Conservation (phyloP, 1,140 invertebrate genomes). For the Apis laboriosa region DNA sequence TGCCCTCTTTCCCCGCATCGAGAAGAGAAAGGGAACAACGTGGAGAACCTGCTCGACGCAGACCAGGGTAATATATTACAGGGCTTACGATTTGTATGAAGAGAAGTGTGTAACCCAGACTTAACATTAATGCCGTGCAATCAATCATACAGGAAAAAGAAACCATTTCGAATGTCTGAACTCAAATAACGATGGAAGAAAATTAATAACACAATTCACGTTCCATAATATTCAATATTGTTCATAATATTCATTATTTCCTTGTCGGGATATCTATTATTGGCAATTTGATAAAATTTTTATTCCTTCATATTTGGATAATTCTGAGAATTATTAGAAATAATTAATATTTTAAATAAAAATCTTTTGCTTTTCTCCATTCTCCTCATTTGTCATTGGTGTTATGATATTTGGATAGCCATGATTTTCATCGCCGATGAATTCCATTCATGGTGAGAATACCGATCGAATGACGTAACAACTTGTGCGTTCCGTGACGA, state of each 20-base stretch:
- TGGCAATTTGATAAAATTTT: too few relatives aligned
- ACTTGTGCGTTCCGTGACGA: slow-evolving; percentile 56
- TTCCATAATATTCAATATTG: neutral
- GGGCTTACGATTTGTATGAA: slow-evolving; percentile 79
- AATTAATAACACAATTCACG: too few relatives aligned
- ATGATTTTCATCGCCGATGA: neutral
- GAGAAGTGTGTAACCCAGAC: slow-evolving; percentile 79
- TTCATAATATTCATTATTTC: too few relatives aligned
- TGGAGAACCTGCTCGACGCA: slow-evolving; percentile 74
- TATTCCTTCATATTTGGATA: too few relatives aligned
- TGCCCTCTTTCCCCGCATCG: slow-evolving; percentile 39
- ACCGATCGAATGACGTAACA: slow-evolving; percentile 28
- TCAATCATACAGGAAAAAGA: slow-evolving; percentile 74
- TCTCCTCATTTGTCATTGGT: too few relatives aligned
- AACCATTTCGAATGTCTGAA: slow-evolving; percentile 36
- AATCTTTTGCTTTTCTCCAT: neutral
- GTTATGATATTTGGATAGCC: neutral
- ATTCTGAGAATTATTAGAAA: too few relatives aligned
- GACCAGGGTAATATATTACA: slow-evolving; percentile 78
- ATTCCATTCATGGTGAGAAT: slow-evolving; percentile 13
- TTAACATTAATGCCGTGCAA: slow-evolving; percentile 76
- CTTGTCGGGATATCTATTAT: too few relatives aligned
- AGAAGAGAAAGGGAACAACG: slow-evolving; percentile 45
- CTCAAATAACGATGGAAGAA: neutral
- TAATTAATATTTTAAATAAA: neutral